Base-by-base conservation (phyloP, 2,113 vertebrate genomes). In the Pollachius pollachius region DNA sequence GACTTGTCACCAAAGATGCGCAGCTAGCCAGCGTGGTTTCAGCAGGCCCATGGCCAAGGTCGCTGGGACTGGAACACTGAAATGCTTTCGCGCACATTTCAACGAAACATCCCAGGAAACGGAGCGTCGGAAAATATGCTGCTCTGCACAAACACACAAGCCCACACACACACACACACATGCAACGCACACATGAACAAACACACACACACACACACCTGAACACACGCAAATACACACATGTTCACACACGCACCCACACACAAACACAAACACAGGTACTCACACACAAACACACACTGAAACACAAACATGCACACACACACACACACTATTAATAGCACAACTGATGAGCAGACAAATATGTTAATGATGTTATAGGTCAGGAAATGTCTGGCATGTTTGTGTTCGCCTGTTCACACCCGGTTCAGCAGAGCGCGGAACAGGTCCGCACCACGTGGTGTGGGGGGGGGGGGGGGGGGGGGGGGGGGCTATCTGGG, bases 321-420 rank as follows among this genome's bases (percentile, higher is more conserved):
- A n/a, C 17, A 57, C 15, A 57, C 3, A 57, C 54, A 57, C n/a
- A 58, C 77, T 85, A 85, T 87, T 88, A 76, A 84, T 84, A 80
- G 74, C 5, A 52, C 75, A 79, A 83, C 64, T 5, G 74, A 74
- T 82, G 82, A 83, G 73, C 62, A 64, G 78, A 75, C 75, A 83
- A 71, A 81, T 76, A 81, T 76, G 70, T 34, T 81, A 84, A 84
- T 84, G 77, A 80, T 73, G 77, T 82, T 68, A 82, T 58, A 72
- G 73, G 69, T 78, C 73, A 72, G 54, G 69, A 78, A 69, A 1
- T 74, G 23, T 59, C 71, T 71, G 4, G 61, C 48, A 69, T 64
- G 4, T 13, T 17, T 57, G 64, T 52, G 18, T 60, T 52, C 15
- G 54, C 58, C 13, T 62, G 60, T 62, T 62, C 54, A 57, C 41